These are phyloP conservation scores for Lepisosteus oculatus DNA, from an alignment of 2,113 vertebrate species.

Conservation along the genomic window DNA sequence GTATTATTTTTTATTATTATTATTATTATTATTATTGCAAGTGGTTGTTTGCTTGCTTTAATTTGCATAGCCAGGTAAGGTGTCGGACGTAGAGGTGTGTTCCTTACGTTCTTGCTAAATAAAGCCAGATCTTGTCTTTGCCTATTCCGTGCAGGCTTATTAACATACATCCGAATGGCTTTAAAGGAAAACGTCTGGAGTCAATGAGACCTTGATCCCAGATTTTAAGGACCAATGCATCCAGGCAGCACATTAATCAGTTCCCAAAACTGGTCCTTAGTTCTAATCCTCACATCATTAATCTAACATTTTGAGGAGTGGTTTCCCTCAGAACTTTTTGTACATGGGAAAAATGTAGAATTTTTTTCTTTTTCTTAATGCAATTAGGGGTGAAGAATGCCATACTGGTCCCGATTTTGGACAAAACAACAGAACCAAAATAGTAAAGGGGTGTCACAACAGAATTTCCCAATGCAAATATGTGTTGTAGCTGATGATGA, in stretches of 20 bases:
- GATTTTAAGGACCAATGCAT: constrained; percentile 1
- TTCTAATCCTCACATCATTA: constrained; percentile 15
- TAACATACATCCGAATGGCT: background rate
- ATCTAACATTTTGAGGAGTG: background rate
- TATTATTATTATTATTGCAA: too few relatives aligned
- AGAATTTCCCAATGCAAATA: too few relatives aligned
- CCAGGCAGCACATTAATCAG: constrained; percentile 13
- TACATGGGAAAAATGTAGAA: background rate
- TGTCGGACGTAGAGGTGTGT: background rate
- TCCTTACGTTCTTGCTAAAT: background rate
- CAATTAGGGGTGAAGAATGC: background rate
- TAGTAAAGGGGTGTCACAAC: too few relatives aligned
- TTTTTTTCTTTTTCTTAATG: background rate
- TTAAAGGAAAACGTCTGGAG: background rate
- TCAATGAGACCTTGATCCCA: constrained; percentile 2
- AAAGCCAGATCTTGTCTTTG: background rate
- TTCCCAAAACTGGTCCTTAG: constrained; percentile 3
- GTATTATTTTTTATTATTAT: too few relatives aligned
- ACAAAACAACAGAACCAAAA: too few relatives aligned
- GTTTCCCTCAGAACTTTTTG: background rate
- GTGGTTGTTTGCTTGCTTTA: too few relatives aligned
- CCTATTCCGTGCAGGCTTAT: background rate
- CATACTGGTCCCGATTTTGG: too few relatives aligned
- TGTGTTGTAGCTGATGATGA: too few relatives aligned
- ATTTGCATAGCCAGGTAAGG: too few relatives aligned